Base-by-base conservation (phyloP, 1,140 invertebrate genomes). In the Neuroterus valhalla region DNA sequence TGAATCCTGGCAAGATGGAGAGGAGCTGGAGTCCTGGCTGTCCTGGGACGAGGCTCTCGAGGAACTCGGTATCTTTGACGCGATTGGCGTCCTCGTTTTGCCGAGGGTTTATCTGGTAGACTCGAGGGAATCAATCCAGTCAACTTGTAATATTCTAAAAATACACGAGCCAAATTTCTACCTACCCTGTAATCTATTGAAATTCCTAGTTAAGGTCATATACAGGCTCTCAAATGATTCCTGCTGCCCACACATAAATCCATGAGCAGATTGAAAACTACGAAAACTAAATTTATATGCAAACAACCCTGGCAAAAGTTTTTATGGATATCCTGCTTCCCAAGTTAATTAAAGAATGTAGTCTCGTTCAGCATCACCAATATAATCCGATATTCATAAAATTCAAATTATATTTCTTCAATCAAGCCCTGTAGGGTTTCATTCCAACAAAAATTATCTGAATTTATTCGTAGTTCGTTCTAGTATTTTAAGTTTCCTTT, bases 111-210 rank as follows among this genome's bases (percentile, higher is more conserved):
- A 45, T 90, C 86, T 0, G 91, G 90, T 43, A 93, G 77, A 52
- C 91, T 90, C 23, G 91, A 84, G 1, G 93, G 91, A 78, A 96
- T 93, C 62, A 94, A 91, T 67, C 94, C 95, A 38, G 91, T 94
- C 17, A 94, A 90, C 78, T 93, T 93, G 88, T 96, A 96, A 87
- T 96, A 96, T 85, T 97, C 95, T 46, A 96, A 85, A 80, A 96
- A 92, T 11, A 95, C 94, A 26, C 94, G 90, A 1, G 93, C 93
- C 67, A 97, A 84, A 86, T 96, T 96, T 72, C 95, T 90, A 1
- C 96, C 96, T 23, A 96, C 91, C 76, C 95, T 92, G 74, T 88
- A 89, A 82, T 90, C 88, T 90, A 46, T 31, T 68, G 17, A 26
- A 62, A 31, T 62, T 31, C 15, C 26, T 26, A 26, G 55, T 62